A percentile compares a stretch with the other conserved stretches of the same genome.
These are phyloP conservation scores for Spisula subtruncata DNA, from an alignment of 2,888 invertebrate genomes.

Conservation along the genomic window DNA sequence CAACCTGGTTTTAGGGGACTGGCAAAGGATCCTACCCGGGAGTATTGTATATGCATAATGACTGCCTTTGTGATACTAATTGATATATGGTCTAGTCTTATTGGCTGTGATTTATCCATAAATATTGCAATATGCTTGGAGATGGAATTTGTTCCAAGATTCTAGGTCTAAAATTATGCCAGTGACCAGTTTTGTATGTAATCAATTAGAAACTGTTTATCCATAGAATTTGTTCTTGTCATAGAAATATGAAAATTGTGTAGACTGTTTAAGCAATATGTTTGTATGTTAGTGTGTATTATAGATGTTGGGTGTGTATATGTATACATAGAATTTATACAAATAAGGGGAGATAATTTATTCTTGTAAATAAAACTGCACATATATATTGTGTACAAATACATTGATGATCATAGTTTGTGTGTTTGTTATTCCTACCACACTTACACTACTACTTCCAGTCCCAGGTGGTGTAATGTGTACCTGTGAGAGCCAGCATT, in stretches of 20 bases:
- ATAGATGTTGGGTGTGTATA: constrained; percentile 15
- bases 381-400: constrained; percentile 9
- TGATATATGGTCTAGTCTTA: constrained; percentile 3
- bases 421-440: too few relatives aligned
- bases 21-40: neutral
- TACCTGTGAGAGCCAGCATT: too few relatives aligned
- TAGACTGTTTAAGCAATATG: neutral
- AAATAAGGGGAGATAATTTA: constrained; percentile 53
- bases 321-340: constrained; percentile 54
- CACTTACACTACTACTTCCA: too few relatives aligned
- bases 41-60: neutral
- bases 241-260: constrained; percentile 2
- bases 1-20: neutral
- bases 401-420: constrained; percentile 6
- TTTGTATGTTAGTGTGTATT: neutral
- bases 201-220: neutral
- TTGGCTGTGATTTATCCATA: neutral
- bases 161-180: neutral
- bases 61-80: neutral
- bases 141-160: neutral
- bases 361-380: constrained; percentile 63
- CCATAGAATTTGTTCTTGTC: neutral
- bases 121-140: constrained; percentile 14
- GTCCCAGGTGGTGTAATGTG: too few relatives aligned
- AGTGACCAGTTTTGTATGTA: constrained; percentile 20